Evolutionary conservation across 2,113 vertebrate species (phyloP).

Genomic region (Leptodactylus fuscus): DNA sequence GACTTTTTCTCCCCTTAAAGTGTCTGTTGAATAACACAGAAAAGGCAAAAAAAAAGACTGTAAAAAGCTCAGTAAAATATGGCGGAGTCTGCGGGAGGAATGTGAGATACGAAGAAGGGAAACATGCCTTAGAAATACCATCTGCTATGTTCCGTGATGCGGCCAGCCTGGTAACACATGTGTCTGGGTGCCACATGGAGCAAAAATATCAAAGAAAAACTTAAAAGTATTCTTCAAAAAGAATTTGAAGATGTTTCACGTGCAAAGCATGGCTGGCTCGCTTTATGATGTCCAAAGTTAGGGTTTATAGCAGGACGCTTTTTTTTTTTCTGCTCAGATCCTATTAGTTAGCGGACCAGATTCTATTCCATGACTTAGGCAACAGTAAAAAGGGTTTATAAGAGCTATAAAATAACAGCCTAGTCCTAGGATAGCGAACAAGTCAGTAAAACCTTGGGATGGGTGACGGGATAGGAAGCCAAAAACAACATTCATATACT

Average conservation of each 20-base stretch:
- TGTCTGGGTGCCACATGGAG: slow-evolving; percentile 51
- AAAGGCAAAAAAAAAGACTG: background rate
- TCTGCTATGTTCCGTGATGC: slow-evolving; percentile 27
- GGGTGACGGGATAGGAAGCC: too few species aligned
- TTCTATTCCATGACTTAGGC: background rate
- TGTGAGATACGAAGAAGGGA: background rate
- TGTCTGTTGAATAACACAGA: slow-evolving; percentile 28
- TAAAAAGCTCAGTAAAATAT: slow-evolving; percentile 20
- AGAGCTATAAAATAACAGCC: background rate
- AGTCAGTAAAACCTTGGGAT: background rate
- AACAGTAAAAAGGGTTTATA: background rate
- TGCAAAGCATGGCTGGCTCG: slow-evolving; percentile 2
- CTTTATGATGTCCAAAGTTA: slow-evolving; percentile 2
- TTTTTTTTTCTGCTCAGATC: background rate
- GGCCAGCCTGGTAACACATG: slow-evolving; percentile 33
- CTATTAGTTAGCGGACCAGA: background rate
- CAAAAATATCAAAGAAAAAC: slow-evolving; percentile 45
- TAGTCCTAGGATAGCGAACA: background rate
- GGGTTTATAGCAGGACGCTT: background rate
- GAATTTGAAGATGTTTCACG: slow-evolving; percentile 48
- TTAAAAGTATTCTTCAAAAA: slow-evolving; percentile 33
- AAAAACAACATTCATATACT: too few species aligned
- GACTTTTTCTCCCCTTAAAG: slow-evolving; percentile 5
- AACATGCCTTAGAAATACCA: slow-evolving; percentile 39
- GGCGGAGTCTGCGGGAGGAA: slow-evolving; percentile 5